Conservation (phyloP, 1,140 invertebrate species). For the Diorhabda sublineata region DNA sequence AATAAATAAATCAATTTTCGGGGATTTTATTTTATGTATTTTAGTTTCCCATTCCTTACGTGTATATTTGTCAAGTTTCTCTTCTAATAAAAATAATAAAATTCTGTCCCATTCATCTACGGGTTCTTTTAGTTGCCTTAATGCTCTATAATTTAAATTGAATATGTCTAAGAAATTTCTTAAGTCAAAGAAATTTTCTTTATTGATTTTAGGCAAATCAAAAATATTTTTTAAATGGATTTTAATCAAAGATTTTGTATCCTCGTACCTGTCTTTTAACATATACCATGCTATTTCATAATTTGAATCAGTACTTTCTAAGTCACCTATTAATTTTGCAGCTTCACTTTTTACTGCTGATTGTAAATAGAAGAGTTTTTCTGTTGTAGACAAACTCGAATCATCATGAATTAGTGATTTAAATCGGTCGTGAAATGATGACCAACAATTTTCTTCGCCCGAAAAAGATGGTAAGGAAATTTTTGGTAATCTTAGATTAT, state of each 20-base stretch:
- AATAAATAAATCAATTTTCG: slow-evolving; percentile 17
- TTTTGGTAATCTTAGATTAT: slow-evolving; percentile 13
- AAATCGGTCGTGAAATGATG: no score
- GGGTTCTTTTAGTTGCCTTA: slow-evolving; percentile 31
- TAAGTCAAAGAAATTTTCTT: slow-evolving; percentile 26
- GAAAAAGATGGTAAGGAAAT: slow-evolving; percentile 34
- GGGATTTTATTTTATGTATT: slow-evolving; percentile 17
- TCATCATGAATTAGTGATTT: no score
- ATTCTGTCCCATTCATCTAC: slow-evolving; percentile 38
- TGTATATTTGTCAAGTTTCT: slow-evolving; percentile 16
- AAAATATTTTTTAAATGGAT: slow-evolving; percentile 19
- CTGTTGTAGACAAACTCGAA: no score
- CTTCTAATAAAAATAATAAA: slow-evolving; percentile 22
- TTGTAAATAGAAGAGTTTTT: no score
- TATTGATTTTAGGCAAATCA: slow-evolving; percentile 23
- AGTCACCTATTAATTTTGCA: no score
- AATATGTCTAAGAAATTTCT: slow-evolving; percentile 25
- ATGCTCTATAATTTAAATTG: slow-evolving; percentile 25
- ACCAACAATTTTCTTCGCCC: neutral
- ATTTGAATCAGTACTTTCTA: no score
- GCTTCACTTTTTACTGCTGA: no score
- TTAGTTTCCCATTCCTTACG: slow-evolving; percentile 22
- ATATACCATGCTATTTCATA: no score
- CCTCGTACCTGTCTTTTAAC: no score
- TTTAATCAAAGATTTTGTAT: no score